Evolutionary conservation across 2,797 vertebrate genomes (phyloP), one percentile per base, ranked within the genome.

Genomic region (Toxotes lorentzi): DNA sequence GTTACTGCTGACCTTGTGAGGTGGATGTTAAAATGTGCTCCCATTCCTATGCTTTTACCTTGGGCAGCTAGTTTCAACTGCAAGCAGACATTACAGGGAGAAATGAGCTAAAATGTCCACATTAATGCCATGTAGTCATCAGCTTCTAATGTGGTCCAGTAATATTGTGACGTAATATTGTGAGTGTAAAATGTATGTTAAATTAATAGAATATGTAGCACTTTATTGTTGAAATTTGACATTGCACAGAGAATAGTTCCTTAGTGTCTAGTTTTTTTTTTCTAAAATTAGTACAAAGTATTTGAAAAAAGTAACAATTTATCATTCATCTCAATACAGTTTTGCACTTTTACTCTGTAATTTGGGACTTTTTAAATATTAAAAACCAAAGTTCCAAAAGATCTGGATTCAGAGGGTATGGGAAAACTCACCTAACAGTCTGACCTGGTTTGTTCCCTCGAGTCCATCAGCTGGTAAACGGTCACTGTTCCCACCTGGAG

Each of bases 391-490:
- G 30, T 71, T 50, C 40, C 34, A 9, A 23, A 34, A 60, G 24
- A 43, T 73, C 10, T 47, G 21, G n/a, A 50, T 21, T 68, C 30
- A 19, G 40, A 45, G 53, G 66, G 8, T n/a, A 32, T 21, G 10
- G 17, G 47, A 17, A 68, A 43, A 56, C 19, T 78, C 35, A 38
- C 54, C 70, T 81, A 53, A 47, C 41, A 30, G 34, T 34, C 47
- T 40, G 63, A 51, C 64, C 54, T 43, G 50, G 48, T 59, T 68
- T 80, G 9, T 48, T 71, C 53, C 51, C 76, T 63, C 0, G 14
- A 71, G 65, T 68, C 41, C 27, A 21, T 66, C 4, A 4, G 17
- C 67, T 38, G 30, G 41, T 43, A 65, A 81, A 75, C 61, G 69
- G 14, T 53, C 69, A 56, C 21, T 21, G 24, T 35, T 73, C 21